phyloP scores from a whole-genome alignment of 2,113 vertebrate species.

The Indicator maculatus region DNA sequence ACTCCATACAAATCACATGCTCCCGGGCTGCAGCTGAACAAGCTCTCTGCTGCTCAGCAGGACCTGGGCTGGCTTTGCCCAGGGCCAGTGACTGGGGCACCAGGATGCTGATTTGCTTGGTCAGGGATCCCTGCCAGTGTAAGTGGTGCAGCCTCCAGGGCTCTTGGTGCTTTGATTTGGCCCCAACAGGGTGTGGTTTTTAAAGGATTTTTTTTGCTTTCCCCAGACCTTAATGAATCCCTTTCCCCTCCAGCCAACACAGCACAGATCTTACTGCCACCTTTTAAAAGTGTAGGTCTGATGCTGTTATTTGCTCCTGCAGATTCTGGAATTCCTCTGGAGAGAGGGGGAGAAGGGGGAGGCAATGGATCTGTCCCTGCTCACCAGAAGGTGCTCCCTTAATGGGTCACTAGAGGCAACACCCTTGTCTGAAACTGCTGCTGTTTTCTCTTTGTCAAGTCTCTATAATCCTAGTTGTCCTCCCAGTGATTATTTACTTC shows the following conservation, averaged over 20 bases:
- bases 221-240: constrained; percentile 7
- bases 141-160: background rate
- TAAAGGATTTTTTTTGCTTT: background rate
- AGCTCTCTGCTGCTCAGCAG: background rate
- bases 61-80: background rate
- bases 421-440: background rate
- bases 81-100: background rate
- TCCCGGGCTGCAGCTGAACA: background rate
- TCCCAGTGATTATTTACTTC: background rate
- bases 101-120: background rate
- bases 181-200: background rate
- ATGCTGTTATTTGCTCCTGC: background rate
- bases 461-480: background rate
- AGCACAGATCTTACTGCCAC: background rate
- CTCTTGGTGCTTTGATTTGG: background rate
- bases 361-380: background rate
- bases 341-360: background rate
- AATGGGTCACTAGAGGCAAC: background rate
- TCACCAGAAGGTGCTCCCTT: background rate
- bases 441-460: background rate
- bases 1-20: background rate
- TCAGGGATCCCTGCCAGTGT: background rate
- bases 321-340: background rate
- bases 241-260: background rate
- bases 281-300: background rate